phyloP scores from a whole-genome alignment of 2,888 invertebrate genomes.

The Caenorhabditis virilis region DNA sequence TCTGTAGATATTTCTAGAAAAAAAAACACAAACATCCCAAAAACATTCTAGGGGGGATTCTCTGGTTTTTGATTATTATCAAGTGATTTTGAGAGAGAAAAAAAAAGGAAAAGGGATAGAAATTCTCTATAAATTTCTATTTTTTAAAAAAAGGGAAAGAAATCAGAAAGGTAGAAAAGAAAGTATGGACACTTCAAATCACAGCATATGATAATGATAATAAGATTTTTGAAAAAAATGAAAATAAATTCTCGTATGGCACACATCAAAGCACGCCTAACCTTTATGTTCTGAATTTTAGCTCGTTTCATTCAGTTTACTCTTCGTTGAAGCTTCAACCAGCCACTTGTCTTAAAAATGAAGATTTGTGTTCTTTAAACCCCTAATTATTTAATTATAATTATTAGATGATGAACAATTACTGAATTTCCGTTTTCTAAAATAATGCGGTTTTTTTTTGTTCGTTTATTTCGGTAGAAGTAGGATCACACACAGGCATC shows the following conservation, averaged over 20 bases:
- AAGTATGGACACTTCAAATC: slow-evolving; percentile 42
- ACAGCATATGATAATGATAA: slow-evolving; percentile 31
- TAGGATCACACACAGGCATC: slow-evolving; percentile 33
- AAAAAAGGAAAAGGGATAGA: too few species aligned
- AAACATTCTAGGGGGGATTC: background rate
- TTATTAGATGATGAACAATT: too few species aligned
- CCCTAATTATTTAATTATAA: too few species aligned
- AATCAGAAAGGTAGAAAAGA: slow-evolving; percentile 20
- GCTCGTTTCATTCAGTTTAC: too few species aligned
- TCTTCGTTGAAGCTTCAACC: too few species aligned
- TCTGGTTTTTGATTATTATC: background rate
- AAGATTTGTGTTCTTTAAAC: too few species aligned
- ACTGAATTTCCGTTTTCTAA: too few species aligned
- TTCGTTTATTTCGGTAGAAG: slow-evolving; percentile 2
- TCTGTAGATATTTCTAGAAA: too few species aligned
- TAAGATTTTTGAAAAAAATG: slow-evolving; percentile 2
- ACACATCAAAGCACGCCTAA: slow-evolving; percentile 45
- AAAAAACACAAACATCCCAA: too few species aligned
- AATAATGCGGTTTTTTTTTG: background rate
- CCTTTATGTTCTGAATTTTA: slow-evolving; percentile 32
- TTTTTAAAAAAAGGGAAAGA: too few species aligned
- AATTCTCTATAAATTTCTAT: too few species aligned
- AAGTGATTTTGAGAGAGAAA: slow-evolving; percentile 5
- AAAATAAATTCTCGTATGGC: slow-evolving; percentile 5
- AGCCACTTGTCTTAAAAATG: too few species aligned